A percentile compares a stretch with the other conserved stretches of the same genome.
phyloP scores from a whole-genome alignment of 2,888 invertebrate species.

The Entomobrya proxima region DNA sequence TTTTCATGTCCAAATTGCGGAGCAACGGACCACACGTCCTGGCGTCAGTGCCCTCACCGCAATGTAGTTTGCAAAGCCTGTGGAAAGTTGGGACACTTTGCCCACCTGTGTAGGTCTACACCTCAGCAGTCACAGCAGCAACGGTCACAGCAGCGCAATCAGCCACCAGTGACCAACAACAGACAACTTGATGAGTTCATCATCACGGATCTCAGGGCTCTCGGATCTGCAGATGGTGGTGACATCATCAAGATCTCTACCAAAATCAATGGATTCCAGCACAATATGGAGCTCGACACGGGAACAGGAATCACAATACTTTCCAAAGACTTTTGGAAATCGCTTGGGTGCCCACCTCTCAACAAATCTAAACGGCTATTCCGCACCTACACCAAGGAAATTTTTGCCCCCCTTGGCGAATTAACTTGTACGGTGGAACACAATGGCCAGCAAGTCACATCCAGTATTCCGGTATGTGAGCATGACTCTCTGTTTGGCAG shows the following conservation, averaged over 20 bases:
- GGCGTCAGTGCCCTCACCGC: constrained; percentile 7
- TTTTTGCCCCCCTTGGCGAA: background rate
- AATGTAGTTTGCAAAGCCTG: constrained; percentile 36
- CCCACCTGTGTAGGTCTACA: background rate
- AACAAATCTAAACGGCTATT: background rate
- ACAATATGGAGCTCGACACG: constrained; percentile 54
- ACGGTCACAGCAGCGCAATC: background rate
- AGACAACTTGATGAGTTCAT: background rate
- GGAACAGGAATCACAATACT: constrained; percentile 35
- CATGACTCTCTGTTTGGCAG: constrained; percentile 60
- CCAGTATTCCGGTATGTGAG: constrained; percentile 9
- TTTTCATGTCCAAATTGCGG: background rate
- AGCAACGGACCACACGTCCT: background rate
- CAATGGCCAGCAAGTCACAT: background rate
- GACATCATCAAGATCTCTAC: background rate
- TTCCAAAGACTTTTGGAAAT: constrained; percentile 20
- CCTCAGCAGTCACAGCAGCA: background rate
- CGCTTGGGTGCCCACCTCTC: background rate
- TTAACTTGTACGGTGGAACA: background rate
- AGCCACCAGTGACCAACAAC: background rate
- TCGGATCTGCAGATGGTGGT: no score
- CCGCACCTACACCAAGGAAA: constrained; percentile 17
- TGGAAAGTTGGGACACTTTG: constrained; percentile 49
- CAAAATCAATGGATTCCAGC: constrained; percentile 26
- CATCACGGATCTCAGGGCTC: no score